These are phyloP conservation scores for Clarias fuscus DNA, from an alignment of 2,797 vertebrate genomes.

Conservation along the genomic window DNA sequence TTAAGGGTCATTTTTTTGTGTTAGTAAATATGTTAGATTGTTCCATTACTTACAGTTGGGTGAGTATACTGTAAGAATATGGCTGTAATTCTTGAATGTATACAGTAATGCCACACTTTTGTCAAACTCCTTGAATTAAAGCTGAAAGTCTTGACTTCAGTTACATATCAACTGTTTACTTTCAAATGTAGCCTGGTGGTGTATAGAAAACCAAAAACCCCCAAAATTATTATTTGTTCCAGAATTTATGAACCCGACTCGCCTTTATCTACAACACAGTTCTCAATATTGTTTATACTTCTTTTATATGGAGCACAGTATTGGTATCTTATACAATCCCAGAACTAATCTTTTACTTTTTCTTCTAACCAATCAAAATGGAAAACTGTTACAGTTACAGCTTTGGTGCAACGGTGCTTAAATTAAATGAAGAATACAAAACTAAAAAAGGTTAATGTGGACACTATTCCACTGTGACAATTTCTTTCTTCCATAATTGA, in stretches of 20 bases:
- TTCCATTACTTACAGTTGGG: too few relatives aligned
- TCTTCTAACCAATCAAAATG: not conserved
- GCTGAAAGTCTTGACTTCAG: too few relatives aligned
- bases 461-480: not conserved
- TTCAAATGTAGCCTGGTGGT: too few relatives aligned
- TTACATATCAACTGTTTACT: fast-evolving
- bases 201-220: too few relatives aligned
- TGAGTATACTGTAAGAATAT: too few relatives aligned
- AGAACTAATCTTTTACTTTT: not conserved
- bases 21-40: too few relatives aligned
- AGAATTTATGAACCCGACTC: too few relatives aligned
- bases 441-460: not conserved
- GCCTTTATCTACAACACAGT: not conserved
- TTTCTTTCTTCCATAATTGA: conserved; percentile 1
- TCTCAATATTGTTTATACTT: not conserved
- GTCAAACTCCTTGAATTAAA: too few relatives aligned
- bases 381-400: not conserved
- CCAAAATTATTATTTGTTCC: too few relatives aligned
- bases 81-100: too few relatives aligned
- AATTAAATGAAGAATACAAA: not conserved
- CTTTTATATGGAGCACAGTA: not conserved
- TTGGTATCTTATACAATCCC: not conserved
- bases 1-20: too few relatives aligned
- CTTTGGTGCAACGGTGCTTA: not conserved
- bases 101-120: too few relatives aligned